Base-by-base conservation (phyloP, 2,113 vertebrate genomes). In the Coreoperca whiteheadi region DNA sequence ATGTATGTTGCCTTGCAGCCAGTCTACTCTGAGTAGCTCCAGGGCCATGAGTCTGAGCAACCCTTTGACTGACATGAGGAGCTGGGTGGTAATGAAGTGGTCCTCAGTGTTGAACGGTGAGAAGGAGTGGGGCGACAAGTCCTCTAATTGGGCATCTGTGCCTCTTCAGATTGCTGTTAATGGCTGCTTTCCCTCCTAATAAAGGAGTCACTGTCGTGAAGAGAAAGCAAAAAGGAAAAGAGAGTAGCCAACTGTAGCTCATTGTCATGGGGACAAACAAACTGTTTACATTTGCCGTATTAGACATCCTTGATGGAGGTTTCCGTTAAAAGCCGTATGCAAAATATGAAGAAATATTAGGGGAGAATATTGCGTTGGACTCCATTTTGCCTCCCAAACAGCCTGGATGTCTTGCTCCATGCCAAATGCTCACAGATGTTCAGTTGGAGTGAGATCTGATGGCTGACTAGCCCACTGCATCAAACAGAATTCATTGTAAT, bases 21-120 rank as follows among this genome's bases (percentile, higher is more conserved):
- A 51, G n/a, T 59, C 5, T 15, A 43, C 39, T 14, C 63, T 48
- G n/a, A 69, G 39, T 67, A 32, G 59, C 25, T 6, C n/a, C 39
- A 68, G 8, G 23, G 41, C 43, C 23, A 14, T 11, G 77, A 83
- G 25, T 21, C 34, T 46, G 71, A 77, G 66, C 57, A 56, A 63
- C 41, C 32, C 21, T 63, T 15, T 79, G 79, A 83, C 57, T 75
- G 86, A 88, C 72, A 66, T 1, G 54, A 86, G 59, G 65, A 79
- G 79, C 79, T 25, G 39, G 53, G 67, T 72, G 67, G 63, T 90
- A 91, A 91, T 93, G 77, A 90, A 92, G 89, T 83, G 78, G 77
- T 89, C 86, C 69, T 87, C 37, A 60, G 41, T 79, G 66, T 39
- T 80, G 57, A 87, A 60, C 25, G 43, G 46, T 77, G 83, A 50